Evolutionary conservation across 2,888 invertebrate genomes (phyloP).

Genomic region (Cremastinae sp.): DNA sequence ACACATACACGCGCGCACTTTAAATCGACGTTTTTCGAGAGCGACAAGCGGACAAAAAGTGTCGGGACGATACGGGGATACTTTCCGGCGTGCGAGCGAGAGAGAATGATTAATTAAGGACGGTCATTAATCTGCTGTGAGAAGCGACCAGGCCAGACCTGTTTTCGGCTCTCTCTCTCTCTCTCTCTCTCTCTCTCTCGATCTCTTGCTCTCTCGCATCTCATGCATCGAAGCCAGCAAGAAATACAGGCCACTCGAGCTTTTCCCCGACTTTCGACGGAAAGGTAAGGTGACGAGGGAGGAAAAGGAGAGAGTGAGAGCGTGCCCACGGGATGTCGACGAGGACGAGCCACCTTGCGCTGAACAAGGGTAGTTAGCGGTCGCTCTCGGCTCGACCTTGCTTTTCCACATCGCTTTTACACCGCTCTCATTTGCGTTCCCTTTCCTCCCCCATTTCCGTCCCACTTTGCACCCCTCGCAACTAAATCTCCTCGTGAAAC

Average conservation of each 20-base stretch:
- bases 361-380: constrained; percentile 33
- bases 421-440: neutral
- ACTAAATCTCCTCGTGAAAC: too few species aligned
- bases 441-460: constrained; percentile 1
- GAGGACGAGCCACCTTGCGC: constrained; percentile 15
- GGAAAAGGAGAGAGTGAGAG: constrained; percentile 38
- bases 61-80: constrained; percentile 3
- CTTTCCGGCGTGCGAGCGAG: constrained; percentile 17
- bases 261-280: constrained; percentile 31
- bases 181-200: too few species aligned
- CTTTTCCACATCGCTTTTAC: neutral
- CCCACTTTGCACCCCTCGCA: neutral
- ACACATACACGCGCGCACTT: too few species aligned
- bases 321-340: neutral
- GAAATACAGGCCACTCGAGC: constrained; percentile 43
- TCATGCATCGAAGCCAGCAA: constrained; percentile 52
- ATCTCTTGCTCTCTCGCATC: constrained; percentile 28
- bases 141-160: constrained; percentile 25
- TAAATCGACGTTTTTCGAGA: neutral
- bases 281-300: constrained; percentile 11
- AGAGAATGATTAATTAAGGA: constrained; percentile 57
- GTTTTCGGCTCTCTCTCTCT: constrained; percentile 4
- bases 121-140: constrained; percentile 59
- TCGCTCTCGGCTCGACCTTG: constrained; percentile 32
- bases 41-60: neutral